Conservation (phyloP, 1,140 invertebrate genomes). For the Neuroterus valhalla region DNA sequence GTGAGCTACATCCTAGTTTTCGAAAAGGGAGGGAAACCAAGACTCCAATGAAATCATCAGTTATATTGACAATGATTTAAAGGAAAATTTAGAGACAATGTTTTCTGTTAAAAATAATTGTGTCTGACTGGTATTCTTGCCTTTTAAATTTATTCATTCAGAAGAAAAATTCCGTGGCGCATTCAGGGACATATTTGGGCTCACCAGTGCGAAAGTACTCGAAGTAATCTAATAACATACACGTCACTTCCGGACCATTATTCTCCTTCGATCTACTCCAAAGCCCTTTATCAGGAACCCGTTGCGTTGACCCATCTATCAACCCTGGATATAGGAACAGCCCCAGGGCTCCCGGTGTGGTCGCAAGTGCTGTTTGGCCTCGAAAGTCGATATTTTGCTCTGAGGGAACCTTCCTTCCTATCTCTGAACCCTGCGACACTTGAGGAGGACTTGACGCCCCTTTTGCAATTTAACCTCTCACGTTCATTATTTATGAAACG, state of each 20-base stretch:
- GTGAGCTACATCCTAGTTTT: too few relatives aligned
- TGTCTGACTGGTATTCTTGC: too few relatives aligned
- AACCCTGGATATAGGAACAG: conserved; percentile 24
- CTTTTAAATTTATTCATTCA: too few relatives aligned
- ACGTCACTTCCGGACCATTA: conserved; percentile 28
- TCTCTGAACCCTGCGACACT: conserved; percentile 7
- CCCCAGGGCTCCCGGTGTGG: conserved; percentile 20
- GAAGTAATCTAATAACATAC: conserved; percentile 17
- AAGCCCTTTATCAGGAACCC: conserved; percentile 23
- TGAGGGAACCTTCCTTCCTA: neutral
- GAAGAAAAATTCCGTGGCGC: too few relatives aligned
- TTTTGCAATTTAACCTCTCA: conserved; percentile 8
- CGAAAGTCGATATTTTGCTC: conserved; percentile 5
- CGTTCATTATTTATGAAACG: neutral
- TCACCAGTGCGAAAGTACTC: conserved; percentile 22
- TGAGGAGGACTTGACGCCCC: conserved; percentile 12
- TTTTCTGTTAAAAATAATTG: too few relatives aligned
- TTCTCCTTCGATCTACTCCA: conserved; percentile 29
- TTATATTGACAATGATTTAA: too few relatives aligned
- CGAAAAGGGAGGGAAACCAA: too few relatives aligned
- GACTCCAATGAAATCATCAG: too few relatives aligned
- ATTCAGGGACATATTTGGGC: neutral
- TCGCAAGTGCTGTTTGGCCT: conserved; percentile 4
- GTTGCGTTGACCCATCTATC: conserved; percentile 30
- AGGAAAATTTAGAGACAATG: too few relatives aligned